These are phyloP conservation scores for Argyresthia goedartella DNA, from an alignment of 2,888 invertebrate genomes.

Conservation along the genomic window DNA sequence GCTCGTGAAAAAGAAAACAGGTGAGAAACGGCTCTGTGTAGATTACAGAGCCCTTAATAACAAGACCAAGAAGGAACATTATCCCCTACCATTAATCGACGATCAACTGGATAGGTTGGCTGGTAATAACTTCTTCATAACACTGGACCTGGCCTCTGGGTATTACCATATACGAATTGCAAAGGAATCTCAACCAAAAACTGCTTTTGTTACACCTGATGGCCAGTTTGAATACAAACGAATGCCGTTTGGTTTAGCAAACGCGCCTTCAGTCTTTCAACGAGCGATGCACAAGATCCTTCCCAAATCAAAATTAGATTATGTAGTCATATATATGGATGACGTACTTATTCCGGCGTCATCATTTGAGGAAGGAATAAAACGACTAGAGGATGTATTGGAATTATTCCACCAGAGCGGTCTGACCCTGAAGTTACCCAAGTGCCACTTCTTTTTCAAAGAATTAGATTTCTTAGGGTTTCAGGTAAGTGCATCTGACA, in stretches of 20 bases:
- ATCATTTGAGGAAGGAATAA: neutral
- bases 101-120: constrained; percentile 10
- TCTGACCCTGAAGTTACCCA: constrained; percentile 17
- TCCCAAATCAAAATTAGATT: constrained; percentile 6
- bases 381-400: neutral
- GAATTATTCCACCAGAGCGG: constrained; percentile 16
- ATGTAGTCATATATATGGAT: constrained; percentile 1
- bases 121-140: constrained; percentile 3
- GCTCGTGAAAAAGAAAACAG: constrained; percentile 5
- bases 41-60: constrained; percentile 10
- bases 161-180: constrained; percentile 8
- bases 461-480: constrained; percentile 20
- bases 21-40: constrained; percentile 4
- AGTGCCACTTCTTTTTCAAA: constrained; percentile 19
- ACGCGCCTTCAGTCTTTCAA: constrained; percentile 3
- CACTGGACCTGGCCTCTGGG: constrained; percentile 7
- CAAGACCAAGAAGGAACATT: constrained; percentile 16
- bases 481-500: constrained; percentile 14
- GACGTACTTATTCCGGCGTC: neutral
- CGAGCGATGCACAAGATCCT: constrained; percentile 9
- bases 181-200: neutral
- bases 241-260: constrained; percentile 3
- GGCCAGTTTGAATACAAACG: constrained; percentile 8
- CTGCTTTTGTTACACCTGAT: constrained; percentile 10
- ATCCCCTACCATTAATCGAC: constrained; percentile 11